A percentile compares a stretch with the other conserved stretches of the same genome.
phyloP scores from a whole-genome alignment of 2,113 vertebrate genomes.

The Clarias magur region DNA sequence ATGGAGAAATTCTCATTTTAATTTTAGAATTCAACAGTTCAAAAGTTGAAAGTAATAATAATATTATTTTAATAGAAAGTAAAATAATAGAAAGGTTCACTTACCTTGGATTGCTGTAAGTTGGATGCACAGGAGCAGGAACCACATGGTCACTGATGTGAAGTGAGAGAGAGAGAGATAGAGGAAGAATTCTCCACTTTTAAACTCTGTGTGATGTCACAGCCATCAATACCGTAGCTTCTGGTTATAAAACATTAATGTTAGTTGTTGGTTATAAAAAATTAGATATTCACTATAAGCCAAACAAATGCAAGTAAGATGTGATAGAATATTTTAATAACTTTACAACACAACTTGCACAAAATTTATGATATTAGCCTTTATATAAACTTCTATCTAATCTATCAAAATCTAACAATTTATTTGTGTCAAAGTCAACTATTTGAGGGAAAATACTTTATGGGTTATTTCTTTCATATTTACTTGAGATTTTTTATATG shows the following conservation, averaged over 20 bases:
- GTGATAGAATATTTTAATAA: background rate
- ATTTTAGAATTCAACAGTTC: background rate
- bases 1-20: too few relatives aligned
- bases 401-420: too few relatives aligned
- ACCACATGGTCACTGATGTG: constrained; percentile 38
- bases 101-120: constrained; percentile 41
- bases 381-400: too few relatives aligned
- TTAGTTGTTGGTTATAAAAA: background rate
- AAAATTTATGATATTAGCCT: background rate
- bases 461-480: background rate
- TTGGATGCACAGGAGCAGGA: constrained; percentile 31
- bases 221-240: background rate
- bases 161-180: background rate
- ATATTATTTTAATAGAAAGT: too few relatives aligned
- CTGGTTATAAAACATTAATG: background rate
- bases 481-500: background rate
- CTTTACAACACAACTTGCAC: background rate
- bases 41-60: background rate
- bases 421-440: background rate
- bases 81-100: background rate
- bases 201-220: constrained; percentile 45
- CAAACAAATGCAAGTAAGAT: background rate
- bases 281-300: background rate
- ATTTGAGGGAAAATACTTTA: background rate
- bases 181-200: constrained; percentile 17